Percentiles rank a stretch among this genome's conserved stretches.
phyloP scores from a whole-genome alignment of 2,113 vertebrate genomes.

The Ailurus styani region DNA sequence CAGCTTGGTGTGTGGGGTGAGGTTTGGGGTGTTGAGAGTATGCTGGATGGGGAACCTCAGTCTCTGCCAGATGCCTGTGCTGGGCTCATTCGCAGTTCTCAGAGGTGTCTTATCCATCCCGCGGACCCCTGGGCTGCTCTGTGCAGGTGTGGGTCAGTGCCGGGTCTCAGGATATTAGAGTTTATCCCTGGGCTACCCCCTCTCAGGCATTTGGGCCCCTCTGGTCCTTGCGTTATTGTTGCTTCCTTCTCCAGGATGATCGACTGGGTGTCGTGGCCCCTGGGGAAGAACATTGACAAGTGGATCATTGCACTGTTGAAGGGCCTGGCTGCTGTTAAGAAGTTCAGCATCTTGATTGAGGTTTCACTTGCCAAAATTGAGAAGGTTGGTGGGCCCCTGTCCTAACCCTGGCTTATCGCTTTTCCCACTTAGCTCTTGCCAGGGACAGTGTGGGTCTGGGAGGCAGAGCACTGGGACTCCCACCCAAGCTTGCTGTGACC shows the following conservation, averaged over 20 bases:
- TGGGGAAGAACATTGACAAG: conserved; percentile 88
- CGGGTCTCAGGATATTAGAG: not conserved
- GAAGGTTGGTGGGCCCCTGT: conserved; percentile 81
- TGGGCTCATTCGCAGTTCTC: not conserved
- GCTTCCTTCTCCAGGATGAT: conserved; percentile 81
- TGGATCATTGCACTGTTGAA: conserved; percentile 88
- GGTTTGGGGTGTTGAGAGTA: not conserved
- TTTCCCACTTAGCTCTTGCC: not conserved
- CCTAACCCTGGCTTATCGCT: not conserved
- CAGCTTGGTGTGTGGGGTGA: not conserved
- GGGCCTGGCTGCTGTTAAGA: conserved; percentile 86
- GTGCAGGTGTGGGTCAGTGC: not conserved
- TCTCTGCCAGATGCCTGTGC: not conserved
- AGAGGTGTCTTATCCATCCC: not conserved
- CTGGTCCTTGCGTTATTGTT: conserved; percentile 1
- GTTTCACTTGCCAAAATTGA: conserved; percentile 88
- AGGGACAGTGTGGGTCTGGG: not conserved
- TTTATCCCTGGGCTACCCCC: not conserved
- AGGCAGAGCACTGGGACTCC: not conserved
- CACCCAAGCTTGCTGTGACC: not conserved
- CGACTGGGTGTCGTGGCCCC: conserved; percentile 88
- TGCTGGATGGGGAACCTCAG: not conserved
- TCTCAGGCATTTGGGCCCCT: not conserved
- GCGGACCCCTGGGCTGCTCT: not conserved
- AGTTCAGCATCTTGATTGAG: conserved; percentile 89